Evolutionary conservation across 1,140 invertebrate species (phyloP).

Genomic region (Phortica variegata): DNA sequence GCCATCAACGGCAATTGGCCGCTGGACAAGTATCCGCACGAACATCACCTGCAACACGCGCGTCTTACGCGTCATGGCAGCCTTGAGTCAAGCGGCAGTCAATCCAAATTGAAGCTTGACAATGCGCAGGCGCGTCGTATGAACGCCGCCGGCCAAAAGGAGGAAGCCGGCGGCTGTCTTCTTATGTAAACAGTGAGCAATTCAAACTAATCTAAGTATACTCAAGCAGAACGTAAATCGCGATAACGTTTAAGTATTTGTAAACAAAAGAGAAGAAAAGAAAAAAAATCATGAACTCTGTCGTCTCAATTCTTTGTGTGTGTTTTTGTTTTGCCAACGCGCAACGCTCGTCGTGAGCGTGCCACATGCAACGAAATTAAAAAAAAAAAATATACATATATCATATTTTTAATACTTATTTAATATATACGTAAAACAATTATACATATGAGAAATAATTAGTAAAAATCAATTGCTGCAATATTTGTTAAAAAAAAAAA

Average conservation of each 20-base stretch:
- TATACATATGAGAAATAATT: too few relatives aligned
- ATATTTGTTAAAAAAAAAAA: constrained; percentile 54
- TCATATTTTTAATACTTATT: constrained; percentile 26
- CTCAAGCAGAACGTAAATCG: constrained; percentile 22
- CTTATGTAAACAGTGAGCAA: constrained; percentile 36
- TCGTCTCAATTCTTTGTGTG: too few relatives aligned
- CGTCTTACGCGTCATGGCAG: constrained; percentile 39
- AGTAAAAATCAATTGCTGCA: constrained; percentile 52
- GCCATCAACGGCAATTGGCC: constrained; percentile 26
- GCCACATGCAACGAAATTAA: constrained; percentile 29
- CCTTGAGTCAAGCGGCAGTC: constrained; percentile 29
- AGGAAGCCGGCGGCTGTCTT: constrained; percentile 24
- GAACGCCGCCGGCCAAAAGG: constrained; percentile 26
- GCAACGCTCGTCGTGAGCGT: too few relatives aligned
- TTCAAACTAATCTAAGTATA: constrained; percentile 36
- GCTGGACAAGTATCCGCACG: constrained; percentile 20
- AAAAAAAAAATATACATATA: constrained; percentile 21
- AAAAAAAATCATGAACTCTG: not conserved
- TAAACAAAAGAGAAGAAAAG: not conserved
- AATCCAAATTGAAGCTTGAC: constrained; percentile 13
- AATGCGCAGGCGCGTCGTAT: constrained; percentile 26
- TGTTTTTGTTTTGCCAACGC: too few relatives aligned
- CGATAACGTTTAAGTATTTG: not conserved
- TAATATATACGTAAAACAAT: constrained; percentile 32
- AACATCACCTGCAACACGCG: constrained; percentile 13